phyloP scores from a whole-genome alignment of 1,140 invertebrate genomes.

The Drosophila sp. region DNA sequence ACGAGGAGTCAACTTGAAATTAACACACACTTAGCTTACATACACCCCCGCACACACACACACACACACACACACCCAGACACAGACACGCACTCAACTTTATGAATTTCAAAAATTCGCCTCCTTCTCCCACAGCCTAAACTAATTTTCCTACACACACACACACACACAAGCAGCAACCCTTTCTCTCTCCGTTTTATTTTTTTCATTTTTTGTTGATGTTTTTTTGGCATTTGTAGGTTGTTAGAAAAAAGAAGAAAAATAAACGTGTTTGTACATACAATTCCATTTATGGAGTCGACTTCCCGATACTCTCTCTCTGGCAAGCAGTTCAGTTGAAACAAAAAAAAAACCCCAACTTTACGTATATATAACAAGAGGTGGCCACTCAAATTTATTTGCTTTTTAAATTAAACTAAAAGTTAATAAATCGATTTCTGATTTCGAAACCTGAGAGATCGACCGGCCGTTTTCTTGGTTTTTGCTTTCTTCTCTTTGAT shows the following conservation, averaged over 20 bases:
- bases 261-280: neutral
- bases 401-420: no score
- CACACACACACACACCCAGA: slow-evolving; percentile 11
- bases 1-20: slow-evolving; percentile 65
- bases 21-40: slow-evolving; percentile 53
- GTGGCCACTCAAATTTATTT: no score
- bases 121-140: slow-evolving; percentile 49
- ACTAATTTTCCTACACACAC: slow-evolving; percentile 66
- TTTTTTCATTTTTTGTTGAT: slow-evolving; percentile 12
- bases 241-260: neutral
- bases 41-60: slow-evolving; percentile 23
- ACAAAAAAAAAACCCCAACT: neutral
- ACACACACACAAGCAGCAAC: slow-evolving; percentile 21
- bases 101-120: slow-evolving; percentile 77
- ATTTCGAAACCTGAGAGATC: neutral
- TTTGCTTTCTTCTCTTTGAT: neutral
- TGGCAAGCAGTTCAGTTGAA: neutral
- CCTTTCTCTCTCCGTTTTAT: slow-evolving; percentile 19
- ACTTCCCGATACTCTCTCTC: neutral
- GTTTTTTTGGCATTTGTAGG: slow-evolving; percentile 9
- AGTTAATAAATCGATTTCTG: no score
- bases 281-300: neutral
- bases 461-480: neutral
- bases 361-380: no score
- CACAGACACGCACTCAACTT: slow-evolving; percentile 49